Evolutionary conservation across 2,797 vertebrate species (phyloP), one percentile per base, ranked within the genome.

Genomic region (Melopsittacus undulatus): DNA sequence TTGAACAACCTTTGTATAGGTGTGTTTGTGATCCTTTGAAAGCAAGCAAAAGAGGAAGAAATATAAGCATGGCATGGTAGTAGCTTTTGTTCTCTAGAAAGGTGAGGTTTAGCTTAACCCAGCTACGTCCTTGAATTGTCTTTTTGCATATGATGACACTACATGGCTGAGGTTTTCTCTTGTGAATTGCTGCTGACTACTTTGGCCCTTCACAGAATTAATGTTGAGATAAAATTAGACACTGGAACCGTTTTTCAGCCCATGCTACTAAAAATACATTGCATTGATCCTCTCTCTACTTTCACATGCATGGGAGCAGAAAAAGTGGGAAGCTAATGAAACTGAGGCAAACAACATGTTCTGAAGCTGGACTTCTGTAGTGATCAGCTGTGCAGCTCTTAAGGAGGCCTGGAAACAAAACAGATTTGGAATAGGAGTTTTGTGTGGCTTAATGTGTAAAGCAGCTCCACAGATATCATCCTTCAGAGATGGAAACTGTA

Each of bases 191-290:
- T 94, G 48, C 85, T 83, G 83, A 76, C 70, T 84, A 7, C 74
- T 84, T 91, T 0, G 3, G 85, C 84, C 89, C 85, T 89, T 94
- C 66, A 67, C 26, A 56, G 51, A 90, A 90, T 90, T 93, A 94
- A 90, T 95, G 40, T 43, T 78, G 76, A 72, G 66, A 56, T 92
- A 79, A 96, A 94, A 87, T 94, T 93, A 95, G 92, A 93, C 82
- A 36, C 56, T 90, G 92, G 88, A 77, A 74, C 86, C 17, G 13
- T 67, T 95, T 93, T 93, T 81, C 77, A 87, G 80, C 49, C 80
- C 52, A 1, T 90, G 40, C 36, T 84, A 17, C 90, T 94, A 90
- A 89, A 93, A 95, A 95, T 94, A 87, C 14, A 16, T 70, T 79
- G 36, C 36, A 92, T 79, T 87, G 92, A 95, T 96, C 90, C 63